Conservation (phyloP, 2,797 vertebrate genomes). For the Anguilla marmorata region DNA sequence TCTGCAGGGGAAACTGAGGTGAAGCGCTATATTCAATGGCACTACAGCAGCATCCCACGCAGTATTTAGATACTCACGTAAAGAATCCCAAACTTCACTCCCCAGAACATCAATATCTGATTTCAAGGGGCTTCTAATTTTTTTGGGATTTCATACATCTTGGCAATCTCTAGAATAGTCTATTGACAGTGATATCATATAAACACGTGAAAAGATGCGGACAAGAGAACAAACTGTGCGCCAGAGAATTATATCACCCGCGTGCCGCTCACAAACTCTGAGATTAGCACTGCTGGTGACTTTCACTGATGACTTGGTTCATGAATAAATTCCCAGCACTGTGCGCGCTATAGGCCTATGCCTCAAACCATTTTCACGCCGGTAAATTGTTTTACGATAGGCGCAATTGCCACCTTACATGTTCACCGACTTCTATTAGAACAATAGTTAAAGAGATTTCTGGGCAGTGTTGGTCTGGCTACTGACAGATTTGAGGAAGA, state of each 20-base stretch:
- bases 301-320: too few species aligned
- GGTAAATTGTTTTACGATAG: too few species aligned
- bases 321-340: too few species aligned
- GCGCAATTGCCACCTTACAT: too few species aligned
- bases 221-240: not conserved
- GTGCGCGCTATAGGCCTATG: too few species aligned
- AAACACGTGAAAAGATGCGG: not conserved
- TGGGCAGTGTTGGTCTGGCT: not conserved
- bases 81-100: not conserved
- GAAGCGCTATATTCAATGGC: not conserved
- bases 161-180: not conserved
- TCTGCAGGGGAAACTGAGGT: not conserved
- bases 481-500: not conserved
- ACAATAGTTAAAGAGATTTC: too few species aligned
- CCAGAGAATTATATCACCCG: not conserved
- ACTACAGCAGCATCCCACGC: not conserved
- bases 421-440: too few species aligned
- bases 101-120: not conserved
- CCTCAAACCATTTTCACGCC: too few species aligned
- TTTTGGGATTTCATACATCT: not conserved
- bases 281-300: too few species aligned
- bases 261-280: not conserved
- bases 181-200: not conserved
- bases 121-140: not conserved
- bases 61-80: not conserved